phyloP scores from a whole-genome alignment of 1,140 invertebrate genomes.

The Cecropterus lyciades region DNA sequence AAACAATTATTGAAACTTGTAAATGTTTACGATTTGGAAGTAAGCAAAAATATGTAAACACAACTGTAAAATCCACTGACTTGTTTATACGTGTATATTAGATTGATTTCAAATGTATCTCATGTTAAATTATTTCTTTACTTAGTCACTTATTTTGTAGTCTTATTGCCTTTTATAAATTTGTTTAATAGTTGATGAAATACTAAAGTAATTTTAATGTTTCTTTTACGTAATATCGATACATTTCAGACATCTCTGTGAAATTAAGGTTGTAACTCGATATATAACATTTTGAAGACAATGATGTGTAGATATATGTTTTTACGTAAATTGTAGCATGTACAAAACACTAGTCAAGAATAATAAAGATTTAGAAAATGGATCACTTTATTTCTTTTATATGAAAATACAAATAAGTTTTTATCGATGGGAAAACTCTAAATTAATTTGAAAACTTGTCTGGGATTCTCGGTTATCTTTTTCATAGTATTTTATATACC shows the following conservation, averaged over 20 bases:
- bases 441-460: too few relatives aligned
- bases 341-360: conserved; percentile 75
- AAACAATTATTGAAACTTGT: too few relatives aligned
- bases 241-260: conserved; percentile 67
- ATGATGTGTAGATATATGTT: conserved; percentile 79
- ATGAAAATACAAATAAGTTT: too few relatives aligned
- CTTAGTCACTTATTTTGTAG: conserved; percentile 1
- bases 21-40: too few relatives aligned
- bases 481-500: too few relatives aligned
- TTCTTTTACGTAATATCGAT: conserved; percentile 42
- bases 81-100: too few relatives aligned
- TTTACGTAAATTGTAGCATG: conserved; percentile 80
- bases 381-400: conserved; percentile 39
- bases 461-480: too few relatives aligned
- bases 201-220: conserved; percentile 35
- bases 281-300: conserved; percentile 72
- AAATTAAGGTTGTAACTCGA: conserved; percentile 82
- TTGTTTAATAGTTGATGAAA: conserved; percentile 13
- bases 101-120: conserved; percentile 19
- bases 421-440: too few relatives aligned
- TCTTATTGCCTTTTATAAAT: conserved; percentile 20
- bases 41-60: too few relatives aligned
- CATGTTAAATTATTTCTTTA: conserved; percentile 19
- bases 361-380: conserved; percentile 74
- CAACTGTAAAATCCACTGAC: too few relatives aligned